Evolutionary conservation across 2,888 invertebrate genomes (phyloP).

Genomic region (Philhelius pedissequus): DNA sequence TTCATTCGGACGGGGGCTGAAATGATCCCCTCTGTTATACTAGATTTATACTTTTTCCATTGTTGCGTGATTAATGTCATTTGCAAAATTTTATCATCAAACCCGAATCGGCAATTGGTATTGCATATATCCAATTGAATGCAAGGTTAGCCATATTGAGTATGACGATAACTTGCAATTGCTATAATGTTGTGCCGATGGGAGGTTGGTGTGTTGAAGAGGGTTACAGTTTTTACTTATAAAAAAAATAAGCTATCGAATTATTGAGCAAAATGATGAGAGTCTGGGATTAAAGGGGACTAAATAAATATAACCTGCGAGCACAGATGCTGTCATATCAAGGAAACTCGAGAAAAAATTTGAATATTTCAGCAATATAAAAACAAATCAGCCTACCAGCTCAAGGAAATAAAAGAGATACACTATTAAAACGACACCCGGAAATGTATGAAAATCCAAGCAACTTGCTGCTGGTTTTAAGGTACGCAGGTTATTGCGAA

Average conservation of each 20-base stretch:
- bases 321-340: too few relatives aligned
- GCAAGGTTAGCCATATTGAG: not conserved
- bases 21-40: not conserved
- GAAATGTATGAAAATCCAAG: too few relatives aligned
- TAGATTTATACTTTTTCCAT: slow-evolving; percentile 12
- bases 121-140: not conserved
- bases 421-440: too few relatives aligned
- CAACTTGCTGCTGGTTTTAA: too few relatives aligned
- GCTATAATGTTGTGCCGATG: not conserved
- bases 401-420: too few relatives aligned
- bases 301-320: too few relatives aligned
- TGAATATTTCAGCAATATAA: too few relatives aligned
- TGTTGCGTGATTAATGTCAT: slow-evolving; percentile 68
- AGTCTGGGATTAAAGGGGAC: too few relatives aligned
- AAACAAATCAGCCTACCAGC: too few relatives aligned
- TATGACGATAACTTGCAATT: not conserved
- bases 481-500: too few relatives aligned
- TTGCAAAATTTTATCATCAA: slow-evolving; percentile 66
- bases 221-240: slow-evolving; percentile 18
- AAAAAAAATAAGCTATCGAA: slow-evolving; percentile 3
- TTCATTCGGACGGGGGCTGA: not conserved
- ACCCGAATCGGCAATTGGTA: slow-evolving; percentile 45
- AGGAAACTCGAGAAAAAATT: too few relatives aligned
- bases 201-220: not conserved
- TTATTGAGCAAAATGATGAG: not conserved